A percentile compares a stretch with the other conserved stretches of the same genome.
These are phyloP conservation scores for Eubasilissa regina DNA, from an alignment of 1,140 invertebrate species.

Conservation along the genomic window DNA sequence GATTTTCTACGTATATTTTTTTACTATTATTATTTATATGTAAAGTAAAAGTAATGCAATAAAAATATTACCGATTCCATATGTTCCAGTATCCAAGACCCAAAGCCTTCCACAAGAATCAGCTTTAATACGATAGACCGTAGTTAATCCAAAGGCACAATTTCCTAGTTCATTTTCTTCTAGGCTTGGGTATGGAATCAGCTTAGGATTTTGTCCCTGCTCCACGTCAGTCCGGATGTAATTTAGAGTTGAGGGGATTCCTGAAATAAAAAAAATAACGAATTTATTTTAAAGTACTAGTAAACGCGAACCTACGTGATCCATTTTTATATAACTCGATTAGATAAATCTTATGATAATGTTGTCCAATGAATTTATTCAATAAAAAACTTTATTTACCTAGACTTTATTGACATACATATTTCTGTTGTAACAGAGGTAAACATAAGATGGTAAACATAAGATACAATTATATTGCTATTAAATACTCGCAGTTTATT, in stretches of 20 bases:
- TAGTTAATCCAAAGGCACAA: conserved; percentile 81
- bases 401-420: too few relatives aligned
- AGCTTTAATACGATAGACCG: conserved; percentile 82
- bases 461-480: too few relatives aligned
- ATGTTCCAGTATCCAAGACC: conserved; percentile 87
- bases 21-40: too few relatives aligned
- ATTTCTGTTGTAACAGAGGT: too few relatives aligned
- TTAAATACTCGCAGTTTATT: too few relatives aligned
- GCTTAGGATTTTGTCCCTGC: conserved; percentile 77
- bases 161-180: conserved; percentile 81
- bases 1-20: too few relatives aligned
- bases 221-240: conserved; percentile 80
- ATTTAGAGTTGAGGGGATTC: conserved; percentile 86
- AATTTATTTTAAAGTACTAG: not conserved
- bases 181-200: conserved; percentile 85
- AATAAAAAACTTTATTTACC: too few relatives aligned
- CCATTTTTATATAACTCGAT: too few relatives aligned
- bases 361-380: too few relatives aligned
- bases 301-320: too few relatives aligned
- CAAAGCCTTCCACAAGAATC: conserved; percentile 85
- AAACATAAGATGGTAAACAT: too few relatives aligned
- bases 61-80: conserved; percentile 77
- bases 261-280: conserved; percentile 67
- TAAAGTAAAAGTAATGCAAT: not conserved
- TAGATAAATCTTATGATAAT: too few relatives aligned